These are phyloP conservation scores for Eilema depressum DNA, from an alignment of 2,888 invertebrate genomes.

Conservation along the genomic window DNA sequence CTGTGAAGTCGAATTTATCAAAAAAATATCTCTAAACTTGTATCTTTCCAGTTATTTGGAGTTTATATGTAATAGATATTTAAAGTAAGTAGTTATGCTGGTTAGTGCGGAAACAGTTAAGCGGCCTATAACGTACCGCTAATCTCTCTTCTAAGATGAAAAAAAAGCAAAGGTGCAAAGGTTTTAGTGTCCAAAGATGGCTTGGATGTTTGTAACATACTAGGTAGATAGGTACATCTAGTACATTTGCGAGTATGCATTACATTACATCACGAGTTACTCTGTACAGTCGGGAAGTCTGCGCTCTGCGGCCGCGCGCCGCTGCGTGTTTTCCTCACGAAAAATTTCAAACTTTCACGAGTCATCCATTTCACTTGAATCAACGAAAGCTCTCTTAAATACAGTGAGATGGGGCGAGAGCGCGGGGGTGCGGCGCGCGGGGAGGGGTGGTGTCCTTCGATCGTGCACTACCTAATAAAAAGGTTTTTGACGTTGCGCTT, in stretches of 20 bases:
- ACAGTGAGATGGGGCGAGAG: conserved; percentile 2
- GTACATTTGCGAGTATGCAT: neutral
- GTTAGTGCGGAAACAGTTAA: neutral
- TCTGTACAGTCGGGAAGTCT: neutral
- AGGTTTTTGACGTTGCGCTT: conserved; percentile 66
- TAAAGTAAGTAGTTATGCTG: neutral
- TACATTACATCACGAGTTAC: neutral
- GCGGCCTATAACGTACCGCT: neutral
- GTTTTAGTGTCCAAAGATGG: neutral
- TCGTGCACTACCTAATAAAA: conserved; percentile 64
- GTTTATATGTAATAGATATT: neutral
- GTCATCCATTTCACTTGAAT: conserved; percentile 34
- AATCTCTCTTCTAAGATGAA: neutral
- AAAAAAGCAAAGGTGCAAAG: no score
- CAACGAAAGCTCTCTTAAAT: conserved; percentile 49
- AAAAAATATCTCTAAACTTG: neutral
- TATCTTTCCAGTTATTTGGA: neutral
- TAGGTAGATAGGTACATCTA: no score
- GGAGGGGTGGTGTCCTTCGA: conserved; percentile 61
- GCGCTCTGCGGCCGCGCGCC: neutral
- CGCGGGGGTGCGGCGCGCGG: conserved; percentile 27
- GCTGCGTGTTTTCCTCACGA: conserved; percentile 1
- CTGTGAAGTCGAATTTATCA: neutral
- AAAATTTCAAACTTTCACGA: conserved; percentile 17
- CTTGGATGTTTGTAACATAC: neutral